Percentiles rank a stretch among this genome's conserved stretches.
Conservation (phyloP, 2,113 vertebrate species). For the Nestor notabilis region DNA sequence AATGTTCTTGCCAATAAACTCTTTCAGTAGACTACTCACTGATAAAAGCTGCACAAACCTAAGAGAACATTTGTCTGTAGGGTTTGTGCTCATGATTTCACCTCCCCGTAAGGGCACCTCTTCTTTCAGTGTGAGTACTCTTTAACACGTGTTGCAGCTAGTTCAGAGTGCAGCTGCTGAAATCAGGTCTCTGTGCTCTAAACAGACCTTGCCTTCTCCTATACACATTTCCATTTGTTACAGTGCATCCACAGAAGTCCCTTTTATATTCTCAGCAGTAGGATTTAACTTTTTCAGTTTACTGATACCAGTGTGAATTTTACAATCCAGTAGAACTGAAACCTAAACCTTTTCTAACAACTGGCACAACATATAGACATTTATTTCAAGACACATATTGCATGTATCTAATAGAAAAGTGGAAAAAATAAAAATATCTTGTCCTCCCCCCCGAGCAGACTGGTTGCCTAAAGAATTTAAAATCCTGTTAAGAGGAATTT, state of each 20-base stretch:
- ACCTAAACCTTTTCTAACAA: not conserved
- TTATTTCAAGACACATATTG: not conserved
- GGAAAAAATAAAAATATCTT: not conserved
- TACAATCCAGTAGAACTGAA: not conserved
- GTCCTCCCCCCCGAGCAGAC: not conserved
- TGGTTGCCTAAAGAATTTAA: not conserved
- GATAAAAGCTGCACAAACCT: not conserved
- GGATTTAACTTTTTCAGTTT: not conserved
- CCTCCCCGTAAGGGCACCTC: not conserved
- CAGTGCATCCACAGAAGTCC: not conserved
- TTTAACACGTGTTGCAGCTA: not conserved
- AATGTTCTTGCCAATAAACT: not conserved
- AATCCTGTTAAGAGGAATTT: constrained; percentile 43
- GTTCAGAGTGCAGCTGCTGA: not conserved
- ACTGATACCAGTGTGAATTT: not conserved
- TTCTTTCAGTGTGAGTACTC: not conserved
- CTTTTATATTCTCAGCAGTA: not conserved
- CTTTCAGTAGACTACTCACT: not conserved
- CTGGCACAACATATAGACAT: not conserved
- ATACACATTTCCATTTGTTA: not conserved
- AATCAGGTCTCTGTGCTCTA: not conserved
- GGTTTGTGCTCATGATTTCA: not conserved
- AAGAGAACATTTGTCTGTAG: not conserved
- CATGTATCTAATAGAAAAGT: not conserved
- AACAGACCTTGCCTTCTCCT: not conserved